Conservation (phyloP, 2,797 vertebrate genomes). For the Lithobates pipiens region DNA sequence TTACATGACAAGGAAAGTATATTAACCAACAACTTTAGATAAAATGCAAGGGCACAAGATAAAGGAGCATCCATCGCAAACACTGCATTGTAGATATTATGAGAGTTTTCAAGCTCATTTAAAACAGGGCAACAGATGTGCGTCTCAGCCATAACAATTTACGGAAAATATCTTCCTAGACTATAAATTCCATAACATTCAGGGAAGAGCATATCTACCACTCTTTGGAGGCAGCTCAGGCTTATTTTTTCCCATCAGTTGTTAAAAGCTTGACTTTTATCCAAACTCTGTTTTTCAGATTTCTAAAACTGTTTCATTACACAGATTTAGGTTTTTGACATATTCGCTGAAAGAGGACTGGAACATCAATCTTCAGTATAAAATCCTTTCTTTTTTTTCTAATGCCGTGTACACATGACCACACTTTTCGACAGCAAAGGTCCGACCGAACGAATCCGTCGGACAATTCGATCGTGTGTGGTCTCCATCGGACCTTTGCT, state of each 20-base stretch:
- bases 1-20: background rate
- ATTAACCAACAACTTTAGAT: constrained; percentile 28
- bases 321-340: background rate
- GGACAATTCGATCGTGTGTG: too few relatives aligned
- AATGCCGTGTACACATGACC: too few relatives aligned
- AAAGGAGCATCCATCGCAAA: constrained; percentile 1
- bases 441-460: too few relatives aligned
- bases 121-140: constrained; percentile 34
- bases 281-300: too few relatives aligned
- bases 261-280: background rate
- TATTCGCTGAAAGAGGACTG: background rate
- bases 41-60: constrained; percentile 43
- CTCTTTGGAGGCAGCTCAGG: background rate
- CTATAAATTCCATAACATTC: background rate
- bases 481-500: too few relatives aligned
- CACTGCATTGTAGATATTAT: constrained; percentile 26
- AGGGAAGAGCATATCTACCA: background rate
- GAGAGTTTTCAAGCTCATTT: constrained; percentile 23
- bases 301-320: background rate
- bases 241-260: background rate
- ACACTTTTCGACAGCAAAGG: too few relatives aligned
- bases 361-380: background rate
- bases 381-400: too few relatives aligned
- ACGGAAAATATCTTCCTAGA: background rate
- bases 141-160: constrained; percentile 25